These are phyloP conservation scores for Bradynema listronoti DNA, from an alignment of 1,140 invertebrate genomes.

Conservation along the genomic window DNA sequence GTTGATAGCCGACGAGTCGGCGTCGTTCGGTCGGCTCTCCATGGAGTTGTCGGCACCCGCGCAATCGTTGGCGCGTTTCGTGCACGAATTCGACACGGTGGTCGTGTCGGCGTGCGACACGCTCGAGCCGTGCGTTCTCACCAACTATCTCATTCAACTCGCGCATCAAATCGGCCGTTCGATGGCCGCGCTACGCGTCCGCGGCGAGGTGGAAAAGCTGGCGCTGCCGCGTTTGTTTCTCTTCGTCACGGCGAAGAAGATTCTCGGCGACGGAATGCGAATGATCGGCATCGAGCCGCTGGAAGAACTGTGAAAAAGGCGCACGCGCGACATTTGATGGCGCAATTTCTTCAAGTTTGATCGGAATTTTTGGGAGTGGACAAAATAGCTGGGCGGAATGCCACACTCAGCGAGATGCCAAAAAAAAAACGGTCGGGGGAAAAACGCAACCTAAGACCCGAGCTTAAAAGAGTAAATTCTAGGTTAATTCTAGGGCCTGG, in stretches of 20 bases:
- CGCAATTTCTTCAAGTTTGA: too few species aligned
- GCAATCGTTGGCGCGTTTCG: slow-evolving; percentile 7
- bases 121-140: slow-evolving; percentile 14
- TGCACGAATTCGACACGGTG: slow-evolving; percentile 23
- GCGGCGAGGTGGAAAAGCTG: slow-evolving; percentile 20
- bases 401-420: too few species aligned
- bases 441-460: too few species aligned
- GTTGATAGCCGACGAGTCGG: too few species aligned
- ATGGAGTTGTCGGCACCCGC: slow-evolving; percentile 6
- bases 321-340: too few species aligned
- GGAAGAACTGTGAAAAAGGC: slow-evolving; percentile 8
- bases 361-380: too few species aligned
- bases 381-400: too few species aligned
- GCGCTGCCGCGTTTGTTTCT: slow-evolving; percentile 32
- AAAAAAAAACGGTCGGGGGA: too few species aligned
- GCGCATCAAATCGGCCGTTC: slow-evolving; percentile 17
- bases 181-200: slow-evolving; percentile 21
- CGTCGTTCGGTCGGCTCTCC: not conserved
- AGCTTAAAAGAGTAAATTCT: too few species aligned
- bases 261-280: slow-evolving; percentile 30
- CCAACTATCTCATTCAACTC: slow-evolving; percentile 15
- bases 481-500: too few species aligned
- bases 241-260: slow-evolving; percentile 33
- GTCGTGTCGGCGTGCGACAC: not conserved
- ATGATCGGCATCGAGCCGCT: slow-evolving; percentile 28